Base-by-base conservation (phyloP, 2,888 invertebrate species). In the Tromatobia lineatoria region DNA sequence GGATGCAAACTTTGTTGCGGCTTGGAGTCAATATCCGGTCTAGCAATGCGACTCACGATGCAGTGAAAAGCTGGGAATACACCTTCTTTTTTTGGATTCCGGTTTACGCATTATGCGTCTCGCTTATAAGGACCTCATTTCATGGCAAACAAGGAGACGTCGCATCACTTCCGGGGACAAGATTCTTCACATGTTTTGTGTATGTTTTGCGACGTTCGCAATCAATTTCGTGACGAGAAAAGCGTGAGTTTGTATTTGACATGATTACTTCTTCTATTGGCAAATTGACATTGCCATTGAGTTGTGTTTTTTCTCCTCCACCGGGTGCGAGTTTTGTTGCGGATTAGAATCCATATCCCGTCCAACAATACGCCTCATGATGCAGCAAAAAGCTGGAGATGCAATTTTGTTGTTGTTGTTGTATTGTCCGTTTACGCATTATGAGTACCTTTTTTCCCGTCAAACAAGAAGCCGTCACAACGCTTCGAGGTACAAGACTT, bases 221-320 rank as follows among this genome's bases (percentile, higher is more conserved):
- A 66, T 66, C 66, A 66, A 66, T 42, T 23, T 66, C 23, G n/a
- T n/a, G n/a, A n/a, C n/a, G n/a, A n/a, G n/a, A n/a, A n/a, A n/a
- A n/a, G n/a, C n/a, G n/a, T n/a, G n/a, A n/a, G n/a, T n/a, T n/a
- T n/a, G n/a, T n/a, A n/a, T n/a, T n/a, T n/a, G n/a, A n/a, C n/a
- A n/a, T n/a, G n/a, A n/a, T n/a, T n/a, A 38, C 42, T 64, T 64
- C 38, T 64, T 38, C 34, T 42, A 64, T 42, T 38, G 61, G 61
- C 61, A 64, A 64, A 38, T 64, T 8, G 61, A 38, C 61, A 64
- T 64, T 38, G 38, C 61, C 38, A 64, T 64, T 11, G 18, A 18
- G 38, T 20, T 34, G 20, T 20, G 20, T 64, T 64, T 61, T 61
- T 42, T 64, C 38, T 38, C n/a, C 34, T 42, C 6, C 59, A 3